phyloP scores from a whole-genome alignment of 2,113 vertebrate genomes.

The Clarias magur region DNA sequence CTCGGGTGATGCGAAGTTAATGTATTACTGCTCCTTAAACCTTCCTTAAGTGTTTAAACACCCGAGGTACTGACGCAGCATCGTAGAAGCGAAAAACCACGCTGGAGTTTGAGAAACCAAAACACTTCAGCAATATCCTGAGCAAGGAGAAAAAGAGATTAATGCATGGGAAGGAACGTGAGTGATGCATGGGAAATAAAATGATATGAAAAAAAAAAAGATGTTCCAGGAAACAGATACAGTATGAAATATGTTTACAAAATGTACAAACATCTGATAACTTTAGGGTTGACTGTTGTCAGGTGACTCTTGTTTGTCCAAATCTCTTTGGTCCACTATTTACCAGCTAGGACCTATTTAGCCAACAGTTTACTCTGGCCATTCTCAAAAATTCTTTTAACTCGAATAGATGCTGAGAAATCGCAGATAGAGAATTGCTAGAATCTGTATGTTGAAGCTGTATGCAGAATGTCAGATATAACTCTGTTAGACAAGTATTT shows the following conservation, averaged over 20 bases:
- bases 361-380: background rate
- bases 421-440: background rate
- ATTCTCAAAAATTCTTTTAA: constrained; percentile 13
- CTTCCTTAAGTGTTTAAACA: constrained; percentile 76
- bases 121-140: constrained; percentile 45
- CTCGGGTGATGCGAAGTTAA: constrained; percentile 69
- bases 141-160: constrained; percentile 30
- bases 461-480: constrained; percentile 26
- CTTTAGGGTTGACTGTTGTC: background rate
- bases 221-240: constrained; percentile 3
- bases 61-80: constrained; percentile 70
- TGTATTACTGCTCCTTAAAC: constrained; percentile 69
- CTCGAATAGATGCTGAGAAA: background rate
- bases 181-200: background rate
- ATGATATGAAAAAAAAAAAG: background rate
- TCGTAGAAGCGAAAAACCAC: constrained; percentile 74
- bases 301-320: background rate
- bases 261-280: background rate
- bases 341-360: constrained; percentile 17
- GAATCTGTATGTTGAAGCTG: background rate
- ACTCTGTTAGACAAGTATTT: constrained; percentile 47
- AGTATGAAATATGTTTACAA: background rate
- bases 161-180: constrained; percentile 6
- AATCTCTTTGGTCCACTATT: constrained; percentile 15
- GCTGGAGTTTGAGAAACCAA: constrained; percentile 55